A percentile compares a stretch with the other conserved stretches of the same genome.
phyloP scores from a whole-genome alignment of 2,797 vertebrate species.

The Pantherophis vulpinus region DNA sequence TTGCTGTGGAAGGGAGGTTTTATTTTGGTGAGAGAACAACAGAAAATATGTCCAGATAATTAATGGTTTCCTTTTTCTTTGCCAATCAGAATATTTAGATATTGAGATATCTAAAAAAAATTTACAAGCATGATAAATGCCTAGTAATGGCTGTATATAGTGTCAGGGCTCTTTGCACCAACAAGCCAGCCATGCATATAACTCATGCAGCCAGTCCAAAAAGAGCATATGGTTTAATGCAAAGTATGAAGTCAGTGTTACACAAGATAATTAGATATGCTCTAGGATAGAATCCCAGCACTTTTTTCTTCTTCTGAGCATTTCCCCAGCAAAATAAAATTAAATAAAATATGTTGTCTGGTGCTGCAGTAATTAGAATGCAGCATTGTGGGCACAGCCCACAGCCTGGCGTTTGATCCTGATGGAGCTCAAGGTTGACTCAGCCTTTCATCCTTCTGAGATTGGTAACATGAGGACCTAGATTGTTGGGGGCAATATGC shows the following conservation, averaged over 20 bases:
- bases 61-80: not conserved
- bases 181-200: not conserved
- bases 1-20: not conserved
- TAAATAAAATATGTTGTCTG: not conserved
- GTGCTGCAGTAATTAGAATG: not conserved
- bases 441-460: not conserved
- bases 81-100: not conserved
- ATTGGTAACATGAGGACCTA: not conserved
- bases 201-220: not conserved
- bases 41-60: not conserved
- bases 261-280: not conserved
- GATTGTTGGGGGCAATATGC: not conserved
- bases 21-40: not conserved
- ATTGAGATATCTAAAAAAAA: not conserved
- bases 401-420: not conserved
- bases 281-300: not conserved
- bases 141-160: not conserved
- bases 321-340: not conserved
- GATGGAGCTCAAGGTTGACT: not conserved
- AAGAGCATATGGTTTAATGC: not conserved
- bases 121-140: not conserved
- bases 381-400: not conserved
- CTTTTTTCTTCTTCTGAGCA: not conserved
- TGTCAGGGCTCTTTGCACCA: not conserved
- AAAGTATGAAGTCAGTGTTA: not conserved